Conservation (phyloP, 2,113 vertebrate genomes). For the Phycodurus eques region DNA sequence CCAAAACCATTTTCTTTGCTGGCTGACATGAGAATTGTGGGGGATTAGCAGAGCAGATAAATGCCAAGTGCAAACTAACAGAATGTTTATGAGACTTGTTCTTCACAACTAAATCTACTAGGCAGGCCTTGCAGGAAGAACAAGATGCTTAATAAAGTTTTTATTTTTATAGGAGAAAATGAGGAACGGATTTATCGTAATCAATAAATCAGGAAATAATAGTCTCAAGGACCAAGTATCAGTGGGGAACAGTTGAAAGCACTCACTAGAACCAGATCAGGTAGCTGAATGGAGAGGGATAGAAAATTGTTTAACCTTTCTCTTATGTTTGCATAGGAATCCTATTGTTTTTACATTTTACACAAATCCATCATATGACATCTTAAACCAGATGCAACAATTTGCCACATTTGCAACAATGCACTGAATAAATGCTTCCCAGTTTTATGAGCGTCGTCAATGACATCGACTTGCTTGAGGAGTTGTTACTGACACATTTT, state of each 20-base stretch:
- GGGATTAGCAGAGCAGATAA: slow-evolving; percentile 1
- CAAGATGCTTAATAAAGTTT: not conserved
- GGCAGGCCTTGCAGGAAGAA: not conserved
- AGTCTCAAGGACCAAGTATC: slow-evolving; percentile 9
- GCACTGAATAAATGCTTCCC: slow-evolving; percentile 43
- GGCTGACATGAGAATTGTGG: not conserved
- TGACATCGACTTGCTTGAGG: slow-evolving; percentile 28
- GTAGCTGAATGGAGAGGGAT: not conserved
- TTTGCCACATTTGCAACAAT: slow-evolving; percentile 46
- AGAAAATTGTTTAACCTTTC: slow-evolving; percentile 10
- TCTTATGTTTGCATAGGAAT: not conserved
- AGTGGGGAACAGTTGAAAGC: slow-evolving; percentile 1
- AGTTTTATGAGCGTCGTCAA: slow-evolving; percentile 51
- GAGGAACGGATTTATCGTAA: not conserved
- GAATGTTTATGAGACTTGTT: not conserved
- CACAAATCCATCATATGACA: not conserved
- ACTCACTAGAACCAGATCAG: not conserved
- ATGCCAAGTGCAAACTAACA: not conserved
- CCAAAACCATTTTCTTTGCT: not conserved
- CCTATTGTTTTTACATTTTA: not conserved
- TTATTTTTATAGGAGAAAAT: slow-evolving; percentile 5
- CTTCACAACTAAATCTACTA: not conserved
- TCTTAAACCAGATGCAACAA: slow-evolving; percentile 31
- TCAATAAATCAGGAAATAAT: not conserved
- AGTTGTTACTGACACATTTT: slow-evolving; percentile 37